phyloP scores from a whole-genome alignment of 2,797 vertebrate species.

The Melanogrammus aeglefinus region DNA sequence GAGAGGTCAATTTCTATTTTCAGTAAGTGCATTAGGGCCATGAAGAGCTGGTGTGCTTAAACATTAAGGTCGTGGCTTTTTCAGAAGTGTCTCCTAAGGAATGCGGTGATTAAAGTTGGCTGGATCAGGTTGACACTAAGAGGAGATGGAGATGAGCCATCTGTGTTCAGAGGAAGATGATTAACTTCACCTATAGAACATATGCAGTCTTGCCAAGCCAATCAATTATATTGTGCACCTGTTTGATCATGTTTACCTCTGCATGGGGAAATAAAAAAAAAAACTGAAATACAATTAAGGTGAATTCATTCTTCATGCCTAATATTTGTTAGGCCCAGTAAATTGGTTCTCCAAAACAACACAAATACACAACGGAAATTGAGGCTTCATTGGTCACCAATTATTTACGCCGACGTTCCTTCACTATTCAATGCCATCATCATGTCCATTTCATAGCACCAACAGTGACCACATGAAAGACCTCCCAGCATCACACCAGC shows the following conservation, averaged over 20 bases:
- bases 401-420: neutral
- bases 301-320: neutral
- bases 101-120: neutral
- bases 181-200: constrained; percentile 9
- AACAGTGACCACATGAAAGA: neutral
- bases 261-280: neutral
- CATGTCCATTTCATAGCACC: neutral
- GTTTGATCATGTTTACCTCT: neutral
- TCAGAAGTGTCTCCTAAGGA: neutral
- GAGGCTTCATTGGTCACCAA: neutral
- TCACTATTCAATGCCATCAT: neutral
- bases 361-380: neutral
- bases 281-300: neutral
- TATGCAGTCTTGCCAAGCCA: constrained; percentile 6
- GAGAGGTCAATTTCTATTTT: neutral
- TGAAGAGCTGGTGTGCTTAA: neutral
- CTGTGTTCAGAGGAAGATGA: constrained; percentile 21
- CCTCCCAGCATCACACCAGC: neutral
- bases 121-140: neutral
- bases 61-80: neutral
- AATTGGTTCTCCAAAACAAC: neutral
- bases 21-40: neutral
- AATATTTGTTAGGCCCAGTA: neutral
- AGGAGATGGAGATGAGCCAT: constrained; percentile 10
- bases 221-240: constrained; percentile 30